These are phyloP conservation scores for Leptothorax acervorum DNA, from an alignment of 2,888 invertebrate species.

Conservation along the genomic window DNA sequence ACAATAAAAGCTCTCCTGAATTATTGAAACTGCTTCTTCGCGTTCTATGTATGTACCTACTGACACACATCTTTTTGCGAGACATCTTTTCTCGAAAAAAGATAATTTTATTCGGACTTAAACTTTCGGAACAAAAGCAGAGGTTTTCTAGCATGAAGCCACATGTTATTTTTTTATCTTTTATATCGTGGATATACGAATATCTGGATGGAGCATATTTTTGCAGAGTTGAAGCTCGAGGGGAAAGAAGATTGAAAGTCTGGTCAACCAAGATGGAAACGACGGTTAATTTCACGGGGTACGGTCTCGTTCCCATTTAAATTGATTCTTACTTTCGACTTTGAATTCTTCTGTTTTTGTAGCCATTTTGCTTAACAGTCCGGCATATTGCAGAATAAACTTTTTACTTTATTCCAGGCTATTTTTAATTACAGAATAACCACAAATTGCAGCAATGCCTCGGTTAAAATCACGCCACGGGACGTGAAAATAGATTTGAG, in stretches of 20 bases:
- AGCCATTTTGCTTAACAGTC: too few species aligned
- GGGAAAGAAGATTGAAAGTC: background rate
- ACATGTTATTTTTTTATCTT: background rate
- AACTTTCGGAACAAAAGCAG: background rate
- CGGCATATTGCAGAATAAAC: background rate
- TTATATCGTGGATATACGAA: background rate
- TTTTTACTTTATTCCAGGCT: background rate
- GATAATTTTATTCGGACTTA: background rate
- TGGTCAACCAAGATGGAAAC: background rate
- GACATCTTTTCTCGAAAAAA: background rate
- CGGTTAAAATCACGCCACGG: background rate
- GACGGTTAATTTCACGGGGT: background rate
- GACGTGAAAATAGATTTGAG: background rate
- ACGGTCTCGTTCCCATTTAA: background rate
- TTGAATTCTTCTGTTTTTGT: too few species aligned
- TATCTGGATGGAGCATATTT: background rate
- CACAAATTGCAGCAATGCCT: background rate
- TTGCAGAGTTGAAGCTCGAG: background rate
- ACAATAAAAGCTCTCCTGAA: slow-evolving; percentile 25
- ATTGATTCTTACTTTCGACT: too few species aligned
- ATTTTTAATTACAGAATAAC: background rate
- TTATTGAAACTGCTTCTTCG: slow-evolving; percentile 15
- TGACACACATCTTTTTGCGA: background rate
- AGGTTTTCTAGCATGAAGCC: background rate
- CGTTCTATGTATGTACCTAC: background rate